Evolutionary conservation across 1,140 invertebrate genomes (phyloP).

Genomic region (Yoshiicerus persimilis): DNA sequence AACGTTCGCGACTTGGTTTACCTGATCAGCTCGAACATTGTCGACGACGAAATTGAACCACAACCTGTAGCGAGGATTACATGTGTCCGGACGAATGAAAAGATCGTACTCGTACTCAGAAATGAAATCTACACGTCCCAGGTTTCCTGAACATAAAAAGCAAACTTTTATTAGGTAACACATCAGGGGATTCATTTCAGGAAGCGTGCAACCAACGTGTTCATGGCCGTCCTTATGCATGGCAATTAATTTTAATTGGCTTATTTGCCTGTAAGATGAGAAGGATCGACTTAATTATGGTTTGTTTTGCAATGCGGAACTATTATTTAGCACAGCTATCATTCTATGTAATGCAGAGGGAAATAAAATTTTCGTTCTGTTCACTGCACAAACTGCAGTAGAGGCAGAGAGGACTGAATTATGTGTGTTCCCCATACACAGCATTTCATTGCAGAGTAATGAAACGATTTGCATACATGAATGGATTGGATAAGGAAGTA

Average conservation of each 20-base stretch:
- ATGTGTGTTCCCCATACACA: not conserved
- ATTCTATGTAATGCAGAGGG: not conserved
- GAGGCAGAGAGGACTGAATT: not conserved
- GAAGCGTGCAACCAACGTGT: not conserved
- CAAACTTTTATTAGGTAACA: not conserved
- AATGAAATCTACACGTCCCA: conserved; percentile 90
- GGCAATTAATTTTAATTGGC: not conserved
- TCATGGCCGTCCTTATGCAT: not conserved
- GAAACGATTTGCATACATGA: not conserved
- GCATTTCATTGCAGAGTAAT: not conserved
- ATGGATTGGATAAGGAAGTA: not conserved
- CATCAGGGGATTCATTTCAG: not conserved
- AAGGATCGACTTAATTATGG: not conserved
- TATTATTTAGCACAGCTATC: not conserved
- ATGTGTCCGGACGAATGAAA: conserved; percentile 93
- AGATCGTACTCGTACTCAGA: conserved; percentile 95
- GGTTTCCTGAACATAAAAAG: conserved; percentile 70
- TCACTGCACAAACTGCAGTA: not conserved
- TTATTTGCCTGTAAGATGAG: not conserved
- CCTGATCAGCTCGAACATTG: conserved; percentile 90
- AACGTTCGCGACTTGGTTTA: too few relatives aligned
- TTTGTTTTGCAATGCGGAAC: not conserved
- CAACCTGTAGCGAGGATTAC: conserved; percentile 85
- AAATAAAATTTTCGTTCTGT: not conserved
- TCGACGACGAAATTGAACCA: conserved; percentile 99